phyloP scores from a whole-genome alignment of 2,888 invertebrate genomes.

The Crocallis elinguaria region DNA sequence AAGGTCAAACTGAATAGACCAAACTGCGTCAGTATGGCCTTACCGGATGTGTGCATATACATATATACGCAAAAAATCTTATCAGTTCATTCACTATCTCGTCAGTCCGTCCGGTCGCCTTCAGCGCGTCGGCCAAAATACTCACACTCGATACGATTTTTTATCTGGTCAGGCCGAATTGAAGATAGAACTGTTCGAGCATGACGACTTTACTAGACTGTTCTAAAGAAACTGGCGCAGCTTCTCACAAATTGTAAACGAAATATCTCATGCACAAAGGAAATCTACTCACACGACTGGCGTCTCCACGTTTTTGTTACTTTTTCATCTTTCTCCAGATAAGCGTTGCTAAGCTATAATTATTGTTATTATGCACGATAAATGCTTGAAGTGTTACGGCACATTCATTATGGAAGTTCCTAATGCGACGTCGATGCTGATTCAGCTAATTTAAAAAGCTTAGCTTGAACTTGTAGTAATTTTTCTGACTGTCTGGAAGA shows the following conservation, averaged over 20 bases:
- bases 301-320: constrained; percentile 1
- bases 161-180: no score
- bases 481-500: background rate
- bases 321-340: constrained; percentile 23
- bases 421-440: constrained; percentile 2
- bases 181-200: no score
- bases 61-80: no score
- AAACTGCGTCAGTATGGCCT: no score
- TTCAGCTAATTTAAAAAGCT: constrained; percentile 4
- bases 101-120: no score
- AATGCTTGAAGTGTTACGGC: constrained; percentile 18
- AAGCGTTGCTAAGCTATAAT: constrained; percentile 25
- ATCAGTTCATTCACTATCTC: no score
- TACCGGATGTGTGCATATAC: no score
- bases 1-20: no score
- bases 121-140: no score
- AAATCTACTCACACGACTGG: constrained; percentile 2
- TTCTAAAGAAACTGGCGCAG: no score
- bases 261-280: background rate
- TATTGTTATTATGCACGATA: constrained; percentile 31
- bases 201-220: no score
- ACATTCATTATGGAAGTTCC: constrained; percentile 13
- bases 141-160: no score
- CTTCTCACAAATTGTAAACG: background rate
- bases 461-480: background rate